Evolutionary conservation across 2,113 vertebrate species (phyloP).

Genomic region (Leptobrachium ailaonicum): DNA sequence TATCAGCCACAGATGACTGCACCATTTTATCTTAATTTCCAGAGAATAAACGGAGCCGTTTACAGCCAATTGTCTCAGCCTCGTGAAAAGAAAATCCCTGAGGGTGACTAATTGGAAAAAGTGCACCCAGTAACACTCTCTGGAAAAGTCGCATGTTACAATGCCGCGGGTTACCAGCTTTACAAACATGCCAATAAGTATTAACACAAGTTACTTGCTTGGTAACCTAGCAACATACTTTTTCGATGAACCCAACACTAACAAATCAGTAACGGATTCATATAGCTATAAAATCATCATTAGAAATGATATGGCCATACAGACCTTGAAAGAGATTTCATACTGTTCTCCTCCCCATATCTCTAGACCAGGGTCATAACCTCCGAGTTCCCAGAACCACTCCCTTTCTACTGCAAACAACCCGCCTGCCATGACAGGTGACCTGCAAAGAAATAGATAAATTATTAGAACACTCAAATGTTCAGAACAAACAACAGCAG

Average conservation of each 20-base stretch:
- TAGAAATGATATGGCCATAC: slow-evolving; percentile 31
- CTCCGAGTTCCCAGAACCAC: slow-evolving; percentile 92
- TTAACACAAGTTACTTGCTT: neutral
- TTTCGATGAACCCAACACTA: neutral
- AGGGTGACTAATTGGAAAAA: slow-evolving; percentile 42
- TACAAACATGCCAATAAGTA: slow-evolving; percentile 12
- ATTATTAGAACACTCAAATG: no score
- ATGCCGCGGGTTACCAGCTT: neutral
- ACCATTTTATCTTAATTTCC: slow-evolving; percentile 70
- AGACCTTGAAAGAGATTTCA: slow-evolving; percentile 87
- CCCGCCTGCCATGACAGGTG: slow-evolving; percentile 97
- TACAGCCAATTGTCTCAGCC: slow-evolving; percentile 45
- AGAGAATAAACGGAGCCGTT: slow-evolving; percentile 60
- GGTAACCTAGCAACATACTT: neutral
- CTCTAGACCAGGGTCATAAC: slow-evolving; percentile 80
- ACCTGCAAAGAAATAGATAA: slow-evolving; percentile 70
- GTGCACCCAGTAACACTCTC: slow-evolving; percentile 23
- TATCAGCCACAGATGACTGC: slow-evolving; percentile 58
- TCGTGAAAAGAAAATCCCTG: slow-evolving; percentile 17
- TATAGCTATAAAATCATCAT: no score
- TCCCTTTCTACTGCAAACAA: slow-evolving; percentile 94
- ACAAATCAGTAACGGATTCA: no score
- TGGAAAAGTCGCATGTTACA: neutral
- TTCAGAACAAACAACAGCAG: no score
- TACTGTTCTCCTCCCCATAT: slow-evolving; percentile 87